A percentile compares a stretch with the other conserved stretches of the same genome.
Conservation (phyloP, 2,797 vertebrate genomes). For the Scolopax rusticola region DNA sequence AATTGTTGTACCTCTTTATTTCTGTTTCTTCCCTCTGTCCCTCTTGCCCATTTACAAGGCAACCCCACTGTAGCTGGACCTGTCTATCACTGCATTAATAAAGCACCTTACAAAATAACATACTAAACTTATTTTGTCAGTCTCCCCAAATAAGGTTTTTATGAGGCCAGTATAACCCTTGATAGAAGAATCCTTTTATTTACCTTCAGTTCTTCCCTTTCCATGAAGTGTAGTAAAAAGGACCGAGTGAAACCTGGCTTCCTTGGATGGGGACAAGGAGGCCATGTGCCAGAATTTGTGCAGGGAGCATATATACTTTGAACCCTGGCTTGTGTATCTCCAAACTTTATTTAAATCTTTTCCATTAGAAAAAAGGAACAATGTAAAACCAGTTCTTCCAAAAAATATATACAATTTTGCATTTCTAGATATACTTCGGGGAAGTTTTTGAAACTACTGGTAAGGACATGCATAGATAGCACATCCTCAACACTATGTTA, state of each 20-base stretch:
- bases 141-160: background rate
- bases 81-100: background rate
- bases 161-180: background rate
- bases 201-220: background rate
- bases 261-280: background rate
- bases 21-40: background rate
- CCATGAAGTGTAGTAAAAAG: background rate
- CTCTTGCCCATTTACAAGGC: background rate
- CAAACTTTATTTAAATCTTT: background rate
- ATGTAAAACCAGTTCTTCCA: background rate
- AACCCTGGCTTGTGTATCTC: background rate
- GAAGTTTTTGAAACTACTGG: background rate
- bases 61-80: background rate
- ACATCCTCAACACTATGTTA: background rate
- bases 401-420: background rate
- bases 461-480: background rate
- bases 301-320: background rate
- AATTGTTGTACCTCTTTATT: background rate
- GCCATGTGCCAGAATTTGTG: background rate
- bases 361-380: background rate
- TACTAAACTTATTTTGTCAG: background rate
- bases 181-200: background rate
- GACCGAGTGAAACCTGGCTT: background rate
- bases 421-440: background rate
- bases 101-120: background rate